Percentiles rank a stretch among this genome's conserved stretches.
These are phyloP conservation scores for Caenorhabditis remanei DNA, from an alignment of 1,140 invertebrate species.

Conservation along the genomic window DNA sequence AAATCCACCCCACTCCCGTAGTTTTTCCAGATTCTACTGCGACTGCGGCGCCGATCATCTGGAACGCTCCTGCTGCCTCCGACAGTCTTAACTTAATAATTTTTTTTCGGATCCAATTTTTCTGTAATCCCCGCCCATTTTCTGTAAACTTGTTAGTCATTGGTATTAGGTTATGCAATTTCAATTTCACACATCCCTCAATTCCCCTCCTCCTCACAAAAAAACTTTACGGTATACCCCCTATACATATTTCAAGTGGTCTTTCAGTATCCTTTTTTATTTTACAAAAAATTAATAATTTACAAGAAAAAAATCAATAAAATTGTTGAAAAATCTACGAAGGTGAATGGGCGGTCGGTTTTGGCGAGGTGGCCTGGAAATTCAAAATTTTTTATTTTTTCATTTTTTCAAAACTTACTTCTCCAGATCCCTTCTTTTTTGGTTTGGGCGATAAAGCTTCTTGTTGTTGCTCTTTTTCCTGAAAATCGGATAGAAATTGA, in stretches of 20 bases:
- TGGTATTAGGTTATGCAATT: slow-evolving; percentile 35
- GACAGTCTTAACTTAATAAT: neutral
- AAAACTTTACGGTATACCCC: slow-evolving; percentile 21
- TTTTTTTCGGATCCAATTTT: neutral
- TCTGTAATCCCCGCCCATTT: neutral
- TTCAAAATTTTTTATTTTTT: neutral
- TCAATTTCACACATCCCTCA: neutral
- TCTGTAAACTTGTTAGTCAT: neutral
- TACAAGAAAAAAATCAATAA: too few relatives aligned
- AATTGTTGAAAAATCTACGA: too few relatives aligned
- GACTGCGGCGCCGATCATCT: slow-evolving; percentile 36
- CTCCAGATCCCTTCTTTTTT: neutral
- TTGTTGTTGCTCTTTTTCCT: neutral
- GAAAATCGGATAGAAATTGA: neutral
- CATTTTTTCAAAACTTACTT: neutral
- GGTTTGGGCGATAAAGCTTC: neutral
- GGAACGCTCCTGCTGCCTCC: slow-evolving; percentile 26
- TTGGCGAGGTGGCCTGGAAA: neutral
- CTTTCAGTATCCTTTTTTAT: neutral
- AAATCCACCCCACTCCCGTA: neutral
- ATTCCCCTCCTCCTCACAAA: neutral
- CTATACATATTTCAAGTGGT: neutral
- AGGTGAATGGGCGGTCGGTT: neutral
- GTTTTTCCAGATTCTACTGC: slow-evolving; percentile 24
- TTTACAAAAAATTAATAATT: neutral